These are phyloP conservation scores for Tolmerus cingulatus DNA, from an alignment of 2,888 invertebrate genomes.

Conservation along the genomic window DNA sequence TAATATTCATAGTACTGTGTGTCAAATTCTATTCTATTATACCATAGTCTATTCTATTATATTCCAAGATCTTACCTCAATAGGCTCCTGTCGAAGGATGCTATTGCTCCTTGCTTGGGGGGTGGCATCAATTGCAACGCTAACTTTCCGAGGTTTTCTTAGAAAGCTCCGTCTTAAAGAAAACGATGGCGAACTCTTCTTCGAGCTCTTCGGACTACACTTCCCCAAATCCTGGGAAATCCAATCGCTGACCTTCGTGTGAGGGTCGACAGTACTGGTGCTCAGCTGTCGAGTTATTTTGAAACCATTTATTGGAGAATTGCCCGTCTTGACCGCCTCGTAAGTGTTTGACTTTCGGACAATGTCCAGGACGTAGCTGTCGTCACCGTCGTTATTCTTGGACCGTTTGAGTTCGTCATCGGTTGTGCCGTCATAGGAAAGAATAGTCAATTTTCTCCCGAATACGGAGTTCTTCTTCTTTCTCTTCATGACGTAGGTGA, in stretches of 20 bases:
- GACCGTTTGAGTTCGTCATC: conserved; percentile 62
- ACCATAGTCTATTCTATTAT: too few relatives aligned
- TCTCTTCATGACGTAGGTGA: conserved; percentile 55
- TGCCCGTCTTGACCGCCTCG: conserved; percentile 65
- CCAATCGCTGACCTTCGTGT: conserved; percentile 88
- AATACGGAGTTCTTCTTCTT: conserved; percentile 41
- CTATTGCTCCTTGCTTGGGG: conserved; percentile 77
- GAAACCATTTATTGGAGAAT: conserved; percentile 67
- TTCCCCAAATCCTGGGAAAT: conserved; percentile 81
- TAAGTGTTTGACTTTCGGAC: conserved; percentile 59
- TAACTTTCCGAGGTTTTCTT: conserved; percentile 72
- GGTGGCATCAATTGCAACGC: conserved; percentile 81
- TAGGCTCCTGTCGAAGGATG: conserved; percentile 77
- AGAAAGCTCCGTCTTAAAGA: conserved; percentile 62
- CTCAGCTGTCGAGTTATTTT: conserved; percentile 77
- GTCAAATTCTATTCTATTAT: too few relatives aligned
- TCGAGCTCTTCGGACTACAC: conserved; percentile 70
- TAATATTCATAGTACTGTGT: too few relatives aligned
- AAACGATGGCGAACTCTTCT: conserved; percentile 55
- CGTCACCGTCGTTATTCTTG: conserved; percentile 60
- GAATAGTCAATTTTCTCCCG: conserved; percentile 56
- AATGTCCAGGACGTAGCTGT: conserved; percentile 60
- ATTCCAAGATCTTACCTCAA: conserved; percentile 64
- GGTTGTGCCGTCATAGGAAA: conserved; percentile 60
- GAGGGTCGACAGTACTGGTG: conserved; percentile 82